Base-by-base conservation (phyloP, 2,888 invertebrate genomes). In the Tribolium freemani region DNA sequence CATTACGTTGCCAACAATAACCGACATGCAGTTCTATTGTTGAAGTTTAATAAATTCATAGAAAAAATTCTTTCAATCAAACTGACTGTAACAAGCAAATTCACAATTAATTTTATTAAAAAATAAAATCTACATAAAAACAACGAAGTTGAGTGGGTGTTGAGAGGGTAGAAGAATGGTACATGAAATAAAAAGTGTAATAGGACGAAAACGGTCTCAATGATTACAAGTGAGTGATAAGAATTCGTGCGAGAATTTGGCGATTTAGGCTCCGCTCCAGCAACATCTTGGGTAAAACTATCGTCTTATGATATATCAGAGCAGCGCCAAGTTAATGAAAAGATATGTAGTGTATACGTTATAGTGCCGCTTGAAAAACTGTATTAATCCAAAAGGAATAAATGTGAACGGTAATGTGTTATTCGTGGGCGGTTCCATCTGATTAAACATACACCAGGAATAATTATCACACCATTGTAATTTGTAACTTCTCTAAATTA, bases 271-370 rank as follows among this genome's bases (percentile, higher is more conserved):
- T 63, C 84, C 83, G 83, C 83, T 83, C 78, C 72, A 64, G 64
- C 74, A 73, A 71, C 74, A 80, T 69, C 67, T 73, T 80, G 83
- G 69, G 64, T 76, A 71, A 76, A 76, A 82, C 82, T 83, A 82
- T 64, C 79, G 80, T 81, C 83, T 82, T 84, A 84, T 84, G 85
- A 85, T 84, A 84, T 85, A 85, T 85, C 84, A 80, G 82, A 67
- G 77, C 79, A 80, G 79, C 82, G 82, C 82, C 82, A 82, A 84
- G 80, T 84, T 85, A 85, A 85, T 85, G 85, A 85, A 85, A 85
- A 85, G 84, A 85, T 85, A 84, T 85, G 84, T 85, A 85, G 81
- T 84, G 82, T 85, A 84, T 84, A 83, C 81, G 82, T 83, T 83
- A 82, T 81, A 76, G 75, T 79, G 80, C 81, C 77, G 77, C 77